phyloP scores from a whole-genome alignment of 2,797 vertebrate genomes.

The Adrianichthys oophorus region DNA sequence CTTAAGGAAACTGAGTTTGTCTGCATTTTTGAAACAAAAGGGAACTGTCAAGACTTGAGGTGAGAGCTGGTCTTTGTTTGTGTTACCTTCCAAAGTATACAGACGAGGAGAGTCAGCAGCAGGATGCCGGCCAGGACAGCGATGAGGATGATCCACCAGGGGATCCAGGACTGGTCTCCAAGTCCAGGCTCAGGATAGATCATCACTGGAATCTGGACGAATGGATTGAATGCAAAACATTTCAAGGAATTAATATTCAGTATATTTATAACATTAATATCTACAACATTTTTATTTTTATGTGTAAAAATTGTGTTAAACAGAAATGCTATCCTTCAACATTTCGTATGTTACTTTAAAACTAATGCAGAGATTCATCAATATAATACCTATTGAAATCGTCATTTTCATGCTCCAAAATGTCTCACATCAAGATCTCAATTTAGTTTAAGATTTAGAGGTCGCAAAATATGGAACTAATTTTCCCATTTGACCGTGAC shows the following conservation, averaged over 20 bases:
- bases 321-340: neutral
- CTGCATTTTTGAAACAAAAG: rapidly evolving
- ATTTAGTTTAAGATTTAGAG: no score
- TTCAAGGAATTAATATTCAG: no score
- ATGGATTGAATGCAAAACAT: neutral
- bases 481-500: no score
- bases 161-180: slow-evolving; percentile 77
- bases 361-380: no score
- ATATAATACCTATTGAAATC: neutral
- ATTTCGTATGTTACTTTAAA: no score
- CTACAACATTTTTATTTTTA: no score
- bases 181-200: slow-evolving; percentile 86
- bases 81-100: slow-evolving; percentile 89
- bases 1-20: no score
- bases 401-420: no score
- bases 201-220: slow-evolving; percentile 82
- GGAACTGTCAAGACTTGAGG: neutral
- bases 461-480: no score
- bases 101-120: slow-evolving; percentile 84
- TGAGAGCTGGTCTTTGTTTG: neutral
- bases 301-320: neutral
- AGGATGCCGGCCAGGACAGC: slow-evolving; percentile 85
- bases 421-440: no score
- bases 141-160: slow-evolving; percentile 92
- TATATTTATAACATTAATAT: no score